Percentiles rank a stretch among this genome's conserved stretches.
Evolutionary conservation across 2,113 vertebrate genomes (phyloP).

Genomic region (Psittacula cyanocephala): DNA sequence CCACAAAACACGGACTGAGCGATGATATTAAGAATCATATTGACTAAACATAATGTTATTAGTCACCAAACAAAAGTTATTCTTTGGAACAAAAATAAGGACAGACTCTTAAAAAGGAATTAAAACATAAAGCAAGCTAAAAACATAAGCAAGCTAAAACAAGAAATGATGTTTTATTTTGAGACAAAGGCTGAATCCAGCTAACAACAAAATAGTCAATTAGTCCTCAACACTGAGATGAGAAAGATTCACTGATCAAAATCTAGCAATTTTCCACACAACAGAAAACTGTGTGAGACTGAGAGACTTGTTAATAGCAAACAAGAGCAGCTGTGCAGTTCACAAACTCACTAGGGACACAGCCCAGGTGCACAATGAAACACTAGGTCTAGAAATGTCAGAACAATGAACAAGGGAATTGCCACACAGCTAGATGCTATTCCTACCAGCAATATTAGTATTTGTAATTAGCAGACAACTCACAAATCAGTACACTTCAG

Average conservation of each 20-base stretch:
- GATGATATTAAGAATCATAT: neutral
- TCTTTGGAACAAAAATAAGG: neutral
- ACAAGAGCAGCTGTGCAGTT: neutral
- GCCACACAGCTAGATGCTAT: neutral
- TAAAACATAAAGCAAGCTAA: neutral
- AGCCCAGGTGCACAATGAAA: neutral
- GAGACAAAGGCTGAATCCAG: neutral
- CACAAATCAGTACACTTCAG: neutral
- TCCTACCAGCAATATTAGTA: neutral
- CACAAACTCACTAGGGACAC: neutral
- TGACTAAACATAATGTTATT: neutral
- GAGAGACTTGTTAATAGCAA: neutral
- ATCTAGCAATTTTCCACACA: neutral
- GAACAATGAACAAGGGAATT: neutral
- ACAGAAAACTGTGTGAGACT: neutral
- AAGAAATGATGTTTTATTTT: fast-evolving
- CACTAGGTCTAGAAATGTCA: neutral
- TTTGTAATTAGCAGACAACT: neutral
- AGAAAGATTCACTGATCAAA: neutral
- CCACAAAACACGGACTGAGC: neutral
- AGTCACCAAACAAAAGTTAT: neutral
- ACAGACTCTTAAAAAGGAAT: neutral
- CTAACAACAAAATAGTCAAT: neutral
- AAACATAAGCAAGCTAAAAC: neutral
- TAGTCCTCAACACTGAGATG: neutral